Evolutionary conservation across 2,113 vertebrate species (phyloP), one percentile per base, ranked within the genome.

Genomic region (Pachyramphus minor): DNA sequence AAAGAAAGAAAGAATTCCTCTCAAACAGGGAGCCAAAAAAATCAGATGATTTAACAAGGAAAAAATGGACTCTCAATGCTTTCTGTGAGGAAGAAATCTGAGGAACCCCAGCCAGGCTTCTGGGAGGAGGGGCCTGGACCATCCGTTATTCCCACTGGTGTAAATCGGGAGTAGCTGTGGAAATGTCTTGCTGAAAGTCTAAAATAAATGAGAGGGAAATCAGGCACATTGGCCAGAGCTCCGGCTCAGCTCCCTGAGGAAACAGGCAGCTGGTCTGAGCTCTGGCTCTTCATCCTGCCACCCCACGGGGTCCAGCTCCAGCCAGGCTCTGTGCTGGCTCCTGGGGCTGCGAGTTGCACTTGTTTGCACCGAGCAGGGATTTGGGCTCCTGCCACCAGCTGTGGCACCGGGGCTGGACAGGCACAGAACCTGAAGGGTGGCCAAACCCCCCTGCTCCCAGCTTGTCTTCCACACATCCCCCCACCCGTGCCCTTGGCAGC

Each of bases 11-110:
- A 89, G 74, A 94, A 95, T 96, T 95, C 81, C 87, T 95, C 47
- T 85, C 2, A 9, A 56, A 92, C 76, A 42, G 58, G 44, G 45
- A 96, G 96, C 95, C 94, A 97, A 96, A 93, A 85, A 93, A 89
- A 96, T 95, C 50, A 58, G 93, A 96, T 96, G 96, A 97, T 97
- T 97, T 96, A 94, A 96, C 74, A 41, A 63, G 92, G 92, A 94
- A 96, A 97, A 96, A 97, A 96, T 95, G 93, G 95, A 62, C 89
- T 90, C 93, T 80, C 47, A 3, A 21, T 93, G 78, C 87, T 85
- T 91, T 94, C 91, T 93, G 94, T 1, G 4, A 85, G 84, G 59
- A 84, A 84, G 84, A 96, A 96, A 96, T 91, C 67, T 71, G 86
- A 95, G 85, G 96, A 95, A 93, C 68, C 39, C 25, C 6, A 4